These are phyloP conservation scores for Nannoperca obscura DNA, from an alignment of 2,797 vertebrate species.

Conservation along the genomic window DNA sequence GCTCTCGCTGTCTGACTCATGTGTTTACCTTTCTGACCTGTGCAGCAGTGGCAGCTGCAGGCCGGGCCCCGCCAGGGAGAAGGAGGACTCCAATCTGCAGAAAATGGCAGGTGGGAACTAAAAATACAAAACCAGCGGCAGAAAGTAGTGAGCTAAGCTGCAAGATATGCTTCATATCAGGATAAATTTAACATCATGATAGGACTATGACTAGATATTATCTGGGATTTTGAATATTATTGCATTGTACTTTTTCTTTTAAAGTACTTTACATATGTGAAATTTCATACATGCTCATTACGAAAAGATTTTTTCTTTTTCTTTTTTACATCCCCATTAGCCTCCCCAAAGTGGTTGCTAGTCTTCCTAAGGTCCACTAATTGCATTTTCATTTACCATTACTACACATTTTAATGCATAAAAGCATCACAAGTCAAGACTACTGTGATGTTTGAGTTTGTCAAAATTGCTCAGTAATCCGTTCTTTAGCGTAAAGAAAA, in stretches of 20 bases:
- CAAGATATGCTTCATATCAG: background rate
- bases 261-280: background rate
- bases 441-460: too few relatives aligned
- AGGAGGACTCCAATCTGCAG: constrained; percentile 79
- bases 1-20: constrained; percentile 9
- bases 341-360: background rate
- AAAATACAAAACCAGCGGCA: background rate
- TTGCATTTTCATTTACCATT: background rate
- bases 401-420: background rate
- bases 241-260: background rate
- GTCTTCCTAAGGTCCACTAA: background rate
- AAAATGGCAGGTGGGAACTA: constrained; percentile 83
- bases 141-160: background rate
- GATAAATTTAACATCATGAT: background rate
- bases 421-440: background rate
- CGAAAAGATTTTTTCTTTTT: background rate
- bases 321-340: background rate
- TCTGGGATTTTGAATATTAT: background rate
- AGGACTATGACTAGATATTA: background rate
- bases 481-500: background rate
- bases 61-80: constrained; percentile 60
- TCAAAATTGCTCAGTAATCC: too few relatives aligned
- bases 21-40: constrained; percentile 36
- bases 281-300: background rate
- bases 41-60: constrained; percentile 69